Conservation (phyloP, 2,888 invertebrate species). For the Temnothorax unifasciatus region DNA sequence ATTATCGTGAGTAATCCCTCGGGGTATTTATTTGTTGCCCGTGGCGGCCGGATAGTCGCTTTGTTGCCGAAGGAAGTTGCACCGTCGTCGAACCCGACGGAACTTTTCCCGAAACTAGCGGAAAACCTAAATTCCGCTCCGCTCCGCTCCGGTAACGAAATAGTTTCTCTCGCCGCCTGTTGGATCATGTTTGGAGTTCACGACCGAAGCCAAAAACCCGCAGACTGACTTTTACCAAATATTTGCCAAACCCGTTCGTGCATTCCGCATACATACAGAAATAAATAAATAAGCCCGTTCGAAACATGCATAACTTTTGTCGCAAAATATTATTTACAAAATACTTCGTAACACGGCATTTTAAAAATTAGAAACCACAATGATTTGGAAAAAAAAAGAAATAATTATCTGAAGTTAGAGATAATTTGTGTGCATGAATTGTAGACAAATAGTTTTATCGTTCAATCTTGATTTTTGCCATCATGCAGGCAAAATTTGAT, state of each 20-base stretch:
- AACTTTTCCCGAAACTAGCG: slow-evolving; percentile 47
- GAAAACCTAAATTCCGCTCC: slow-evolving; percentile 49
- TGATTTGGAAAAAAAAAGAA: background rate
- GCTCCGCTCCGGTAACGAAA: slow-evolving; percentile 27
- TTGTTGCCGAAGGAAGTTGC: slow-evolving; percentile 46
- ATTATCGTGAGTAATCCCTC: slow-evolving; percentile 61
- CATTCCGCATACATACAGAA: background rate
- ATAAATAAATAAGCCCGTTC: slow-evolving; percentile 32
- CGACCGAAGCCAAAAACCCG: slow-evolving; percentile 44
- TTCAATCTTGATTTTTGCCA: background rate
- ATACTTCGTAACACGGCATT: background rate
- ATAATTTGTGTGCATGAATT: background rate
- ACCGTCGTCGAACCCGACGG: slow-evolving; percentile 14
- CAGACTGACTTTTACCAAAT: slow-evolving; percentile 44
- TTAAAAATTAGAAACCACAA: background rate
- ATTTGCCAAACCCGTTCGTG: slow-evolving; percentile 14
- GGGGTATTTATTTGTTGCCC: slow-evolving; percentile 51
- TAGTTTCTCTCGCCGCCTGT: slow-evolving; percentile 40
- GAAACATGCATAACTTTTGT: slow-evolving; percentile 10
- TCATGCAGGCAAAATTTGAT: background rate
- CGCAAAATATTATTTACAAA: slow-evolving; percentile 1
- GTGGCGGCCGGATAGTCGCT: slow-evolving; percentile 45
- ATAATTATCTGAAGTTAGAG: background rate
- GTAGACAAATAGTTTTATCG: background rate
- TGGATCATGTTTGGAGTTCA: slow-evolving; percentile 37